phyloP scores from a whole-genome alignment of 2,797 vertebrate species.

The Sitta carolinensis region DNA sequence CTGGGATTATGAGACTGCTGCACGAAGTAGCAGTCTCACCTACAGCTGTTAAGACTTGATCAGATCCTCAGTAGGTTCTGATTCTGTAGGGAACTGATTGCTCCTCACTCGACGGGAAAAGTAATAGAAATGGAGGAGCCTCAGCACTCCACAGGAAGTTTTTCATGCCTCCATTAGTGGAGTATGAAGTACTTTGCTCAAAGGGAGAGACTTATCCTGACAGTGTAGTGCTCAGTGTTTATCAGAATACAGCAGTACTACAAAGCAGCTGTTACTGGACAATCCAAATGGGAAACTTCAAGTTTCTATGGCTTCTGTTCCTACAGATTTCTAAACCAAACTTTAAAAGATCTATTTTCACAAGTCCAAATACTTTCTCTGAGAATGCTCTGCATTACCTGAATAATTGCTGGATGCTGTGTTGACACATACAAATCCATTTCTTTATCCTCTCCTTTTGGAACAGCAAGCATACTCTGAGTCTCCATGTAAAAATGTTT shows the following conservation, averaged over 20 bases:
- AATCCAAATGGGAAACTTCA: not conserved
- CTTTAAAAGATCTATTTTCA: not conserved
- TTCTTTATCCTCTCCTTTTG: constrained; percentile 75
- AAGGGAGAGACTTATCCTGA: not conserved
- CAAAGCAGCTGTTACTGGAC: not conserved
- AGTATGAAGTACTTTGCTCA: not conserved
- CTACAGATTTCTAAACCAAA: not conserved
- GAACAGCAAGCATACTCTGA: constrained; percentile 74
- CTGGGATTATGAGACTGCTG: not conserved
- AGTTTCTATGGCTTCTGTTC: not conserved
- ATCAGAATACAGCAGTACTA: not conserved
- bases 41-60: not conserved
- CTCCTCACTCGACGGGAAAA: not conserved
- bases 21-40: not conserved
- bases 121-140: not conserved
- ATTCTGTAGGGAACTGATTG: not conserved
- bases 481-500: constrained; percentile 82
- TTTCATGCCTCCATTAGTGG: not conserved
- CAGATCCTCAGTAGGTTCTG: not conserved
- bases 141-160: not conserved
- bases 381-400: constrained; percentile 60
- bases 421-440: constrained; percentile 75
- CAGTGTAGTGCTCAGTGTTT: not conserved
- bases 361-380: not conserved
- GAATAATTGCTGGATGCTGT: constrained; percentile 72